These are phyloP conservation scores for Bufo bufo DNA, from an alignment of 2,113 vertebrate genomes.

Conservation along the genomic window DNA sequence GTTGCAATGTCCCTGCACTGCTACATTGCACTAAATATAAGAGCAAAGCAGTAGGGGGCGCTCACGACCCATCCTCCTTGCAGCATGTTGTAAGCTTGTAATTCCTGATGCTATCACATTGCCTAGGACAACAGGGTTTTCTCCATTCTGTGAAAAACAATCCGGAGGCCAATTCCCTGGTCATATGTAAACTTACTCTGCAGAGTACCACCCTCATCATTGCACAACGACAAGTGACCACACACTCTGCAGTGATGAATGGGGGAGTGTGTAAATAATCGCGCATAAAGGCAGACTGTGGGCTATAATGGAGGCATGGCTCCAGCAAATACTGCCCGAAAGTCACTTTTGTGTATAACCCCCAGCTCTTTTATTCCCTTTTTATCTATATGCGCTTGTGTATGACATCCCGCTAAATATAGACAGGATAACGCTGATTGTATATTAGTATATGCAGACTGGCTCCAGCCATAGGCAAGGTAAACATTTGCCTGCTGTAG, in stretches of 20 bases:
- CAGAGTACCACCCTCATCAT: not conserved
- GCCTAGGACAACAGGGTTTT: not conserved
- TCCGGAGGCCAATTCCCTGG: not conserved
- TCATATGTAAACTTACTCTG: not conserved
- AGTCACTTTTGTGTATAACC: not conserved
- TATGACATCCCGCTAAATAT: conserved; percentile 12
- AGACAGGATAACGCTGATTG: conserved; percentile 10
- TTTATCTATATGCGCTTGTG: not conserved
- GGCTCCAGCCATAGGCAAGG: conserved; percentile 35
- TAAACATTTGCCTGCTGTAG: conserved; percentile 39
- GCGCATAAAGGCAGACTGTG: not conserved
- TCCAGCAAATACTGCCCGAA: not conserved
- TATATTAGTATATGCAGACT: conserved; percentile 8
- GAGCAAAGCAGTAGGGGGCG: accelerated
- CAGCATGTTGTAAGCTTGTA: not conserved
- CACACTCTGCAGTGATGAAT: conserved; percentile 11
- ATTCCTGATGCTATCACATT: not conserved
- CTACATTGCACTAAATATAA: not conserved
- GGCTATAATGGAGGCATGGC: not conserved
- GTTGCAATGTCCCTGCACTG: not conserved
- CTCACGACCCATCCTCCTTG: not conserved
- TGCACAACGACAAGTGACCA: not conserved
- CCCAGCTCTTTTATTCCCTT: not conserved
- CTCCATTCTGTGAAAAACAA: not conserved
- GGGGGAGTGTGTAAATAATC: not conserved